phyloP scores from a whole-genome alignment of 2,888 invertebrate genomes.

The Netelia inedita region DNA sequence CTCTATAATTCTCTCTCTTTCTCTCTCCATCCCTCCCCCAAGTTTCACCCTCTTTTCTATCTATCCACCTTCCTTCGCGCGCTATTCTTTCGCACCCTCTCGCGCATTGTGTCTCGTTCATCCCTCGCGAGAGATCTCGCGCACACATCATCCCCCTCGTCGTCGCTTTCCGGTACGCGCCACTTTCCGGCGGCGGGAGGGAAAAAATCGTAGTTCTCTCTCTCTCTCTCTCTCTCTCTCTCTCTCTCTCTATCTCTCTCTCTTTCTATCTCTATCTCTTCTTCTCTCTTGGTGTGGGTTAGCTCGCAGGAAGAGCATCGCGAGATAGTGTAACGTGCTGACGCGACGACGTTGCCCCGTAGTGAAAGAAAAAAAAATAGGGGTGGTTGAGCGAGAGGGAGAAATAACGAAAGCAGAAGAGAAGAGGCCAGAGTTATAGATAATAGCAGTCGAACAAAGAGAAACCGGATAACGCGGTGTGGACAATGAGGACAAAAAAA shows the following conservation, averaged over 20 bases:
- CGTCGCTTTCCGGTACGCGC: slow-evolving; percentile 15
- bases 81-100: slow-evolving; percentile 46
- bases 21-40: slow-evolving; percentile 45
- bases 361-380: not conserved
- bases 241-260: not conserved
- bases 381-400: not conserved
- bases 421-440: slow-evolving; percentile 54
- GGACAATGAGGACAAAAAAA: slow-evolving; percentile 46
- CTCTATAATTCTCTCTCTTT: slow-evolving; percentile 57
- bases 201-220: slow-evolving; percentile 42
- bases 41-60: slow-evolving; percentile 31
- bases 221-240: not conserved
- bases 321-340: slow-evolving; percentile 51
- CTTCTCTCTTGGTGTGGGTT: not conserved
- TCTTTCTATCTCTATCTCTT: not conserved
- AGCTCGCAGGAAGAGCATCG: slow-evolving; percentile 39
- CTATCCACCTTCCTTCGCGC: slow-evolving; percentile 40
- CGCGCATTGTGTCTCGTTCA: slow-evolving; percentile 61
- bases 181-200: slow-evolving; percentile 41
- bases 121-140: slow-evolving; percentile 52
- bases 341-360: slow-evolving; percentile 19
- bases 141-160: slow-evolving; percentile 20
- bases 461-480: slow-evolving; percentile 54
- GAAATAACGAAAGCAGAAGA: not conserved
- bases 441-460: slow-evolving; percentile 63